Evolutionary conservation across 2,113 vertebrate genomes (phyloP), one percentile per base, ranked within the genome.

Genomic region (Thunnus maccoyii): DNA sequence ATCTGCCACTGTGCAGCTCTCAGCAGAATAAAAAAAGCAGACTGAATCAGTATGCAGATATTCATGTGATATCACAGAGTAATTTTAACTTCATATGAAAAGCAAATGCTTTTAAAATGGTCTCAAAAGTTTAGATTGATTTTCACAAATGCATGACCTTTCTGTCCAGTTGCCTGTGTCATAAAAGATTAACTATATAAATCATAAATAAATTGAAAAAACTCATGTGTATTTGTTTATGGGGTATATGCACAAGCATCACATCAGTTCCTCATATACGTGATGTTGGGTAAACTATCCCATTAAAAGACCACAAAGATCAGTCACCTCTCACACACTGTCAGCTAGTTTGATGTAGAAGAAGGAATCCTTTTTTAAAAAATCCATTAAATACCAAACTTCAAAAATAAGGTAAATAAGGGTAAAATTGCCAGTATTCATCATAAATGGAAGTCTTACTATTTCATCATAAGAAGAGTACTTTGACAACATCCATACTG

Each of bases 221-320:
- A 57, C 56, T 57, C 15, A 36, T 36, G 32, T 36, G 32, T 36
- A 36, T 30, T 30, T 30, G 27, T 30, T 30, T 22, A 22, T 22
- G 22, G 22, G 22, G 22, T 30, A 30, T 30, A 30, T 30, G 27
- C 2, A 30, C 27, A 30, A 30, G 27, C 27, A 30, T 30, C 27
- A 30, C 27, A 30, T 3, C 27, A 30, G 27, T 30, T 30, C 27
- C 27, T 30, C 27, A 30, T 8, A 57, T 32, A 13, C 4, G 30
- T 47, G 3, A 15, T 64, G 20, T 4, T n/a, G 2, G 15, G 17
- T 14, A 54, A 73, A 55, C 18, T 56, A 44, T 16, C 60, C 63
- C 11, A 73, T 11, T 5, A 18, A 16, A 61, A 27, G n/a, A 46
- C 56, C 3, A 60, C 5, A 82, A 78, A 72, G 50, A 66, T 68